Evolutionary conservation across 2,797 vertebrate species (phyloP).

Genomic region (Phataginus tetradactyla): DNA sequence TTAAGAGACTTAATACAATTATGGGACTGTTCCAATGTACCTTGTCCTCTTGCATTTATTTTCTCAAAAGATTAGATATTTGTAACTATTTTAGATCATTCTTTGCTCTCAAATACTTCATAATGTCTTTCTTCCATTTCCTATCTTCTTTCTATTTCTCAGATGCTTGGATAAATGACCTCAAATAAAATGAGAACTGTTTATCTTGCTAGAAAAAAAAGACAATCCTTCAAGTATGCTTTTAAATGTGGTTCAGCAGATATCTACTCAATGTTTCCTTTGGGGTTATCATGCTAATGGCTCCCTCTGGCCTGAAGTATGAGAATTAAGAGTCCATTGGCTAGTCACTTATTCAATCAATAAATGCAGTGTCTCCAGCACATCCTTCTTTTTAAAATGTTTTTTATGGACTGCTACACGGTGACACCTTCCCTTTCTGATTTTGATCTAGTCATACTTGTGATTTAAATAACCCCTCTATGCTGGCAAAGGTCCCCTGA

Average conservation of each 20-base stretch:
- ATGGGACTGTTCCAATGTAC: conserved; percentile 40
- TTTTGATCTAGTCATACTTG: background rate
- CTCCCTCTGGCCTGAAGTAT: too few relatives aligned
- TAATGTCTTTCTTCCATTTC: conserved; percentile 7
- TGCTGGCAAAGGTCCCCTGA: background rate
- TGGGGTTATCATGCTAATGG: background rate
- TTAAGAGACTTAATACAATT: conserved; percentile 70
- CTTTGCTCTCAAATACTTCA: background rate
- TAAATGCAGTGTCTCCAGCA: background rate
- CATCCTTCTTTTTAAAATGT: background rate
- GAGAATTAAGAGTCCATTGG: background rate
- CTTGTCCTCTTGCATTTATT: conserved; percentile 48
- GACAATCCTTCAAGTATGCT: background rate
- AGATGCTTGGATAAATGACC: background rate
- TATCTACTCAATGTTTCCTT: background rate
- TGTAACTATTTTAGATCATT: conserved; percentile 37
- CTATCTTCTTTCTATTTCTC: conserved; percentile 1
- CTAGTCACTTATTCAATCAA: background rate
- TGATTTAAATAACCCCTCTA: background rate
- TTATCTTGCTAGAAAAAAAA: background rate
- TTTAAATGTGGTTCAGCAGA: background rate
- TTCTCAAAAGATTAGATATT: conserved; percentile 37
- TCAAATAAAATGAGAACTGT: background rate
- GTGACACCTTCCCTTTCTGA: background rate
- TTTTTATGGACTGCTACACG: background rate